Evolutionary conservation across 2,888 invertebrate species (phyloP).

Genomic region (Amiota minor): DNA sequence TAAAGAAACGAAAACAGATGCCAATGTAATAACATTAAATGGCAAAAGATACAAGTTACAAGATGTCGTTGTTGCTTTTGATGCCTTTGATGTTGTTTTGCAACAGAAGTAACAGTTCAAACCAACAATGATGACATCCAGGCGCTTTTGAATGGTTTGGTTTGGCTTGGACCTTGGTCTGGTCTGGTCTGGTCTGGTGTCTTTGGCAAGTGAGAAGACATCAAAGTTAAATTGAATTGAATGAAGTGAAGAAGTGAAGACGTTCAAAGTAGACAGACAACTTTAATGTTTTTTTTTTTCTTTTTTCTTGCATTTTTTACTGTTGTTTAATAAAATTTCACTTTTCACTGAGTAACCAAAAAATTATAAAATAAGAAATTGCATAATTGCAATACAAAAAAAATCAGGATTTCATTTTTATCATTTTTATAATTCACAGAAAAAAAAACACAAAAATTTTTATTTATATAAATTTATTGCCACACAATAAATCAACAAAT

Average conservation of each 20-base stretch:
- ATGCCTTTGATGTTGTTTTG: background rate
- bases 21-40: too few relatives aligned
- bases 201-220: slow-evolving; percentile 46
- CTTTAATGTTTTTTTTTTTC: slow-evolving; percentile 22
- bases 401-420: slow-evolving; percentile 54
- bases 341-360: slow-evolving; percentile 51
- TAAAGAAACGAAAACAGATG: too few relatives aligned
- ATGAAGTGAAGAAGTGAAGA: slow-evolving; percentile 3
- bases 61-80: background rate
- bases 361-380: slow-evolving; percentile 33
- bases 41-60: background rate
- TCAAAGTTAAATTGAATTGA: slow-evolving; percentile 34
- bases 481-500: background rate
- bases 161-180: slow-evolving; percentile 17
- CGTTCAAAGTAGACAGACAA: background rate
- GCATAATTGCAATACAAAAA: slow-evolving; percentile 65
- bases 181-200: slow-evolving; percentile 22
- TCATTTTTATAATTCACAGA: slow-evolving; percentile 38
- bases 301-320: slow-evolving; percentile 43
- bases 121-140: slow-evolving; percentile 6
- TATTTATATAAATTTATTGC: too few relatives aligned
- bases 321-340: slow-evolving; percentile 67
- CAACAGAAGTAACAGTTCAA: background rate
- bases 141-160: background rate
- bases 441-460: slow-evolving; percentile 22